A percentile compares a stretch with the other conserved stretches of the same genome.
These are phyloP conservation scores for Caloenas nicobarica DNA, from an alignment of 2,113 vertebrate species.

Conservation along the genomic window DNA sequence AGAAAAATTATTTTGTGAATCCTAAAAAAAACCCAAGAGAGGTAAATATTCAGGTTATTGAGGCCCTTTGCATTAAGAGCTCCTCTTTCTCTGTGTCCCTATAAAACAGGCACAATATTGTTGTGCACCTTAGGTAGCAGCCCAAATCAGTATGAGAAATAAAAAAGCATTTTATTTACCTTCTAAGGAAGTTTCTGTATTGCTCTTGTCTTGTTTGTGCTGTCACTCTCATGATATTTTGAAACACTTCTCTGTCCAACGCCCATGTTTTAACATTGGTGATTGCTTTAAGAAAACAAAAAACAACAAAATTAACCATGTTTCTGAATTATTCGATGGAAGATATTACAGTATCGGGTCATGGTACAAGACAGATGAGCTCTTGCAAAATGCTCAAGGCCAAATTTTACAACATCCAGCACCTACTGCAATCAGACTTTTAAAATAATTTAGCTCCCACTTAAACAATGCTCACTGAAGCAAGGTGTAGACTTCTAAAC, in stretches of 20 bases:
- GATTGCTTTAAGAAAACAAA: conserved; percentile 77
- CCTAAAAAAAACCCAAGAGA: background rate
- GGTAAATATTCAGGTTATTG: background rate
- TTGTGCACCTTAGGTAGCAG: background rate
- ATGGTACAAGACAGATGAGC: background rate
- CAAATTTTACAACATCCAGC: background rate
- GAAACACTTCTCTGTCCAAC: conserved; percentile 90
- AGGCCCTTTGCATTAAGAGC: background rate
- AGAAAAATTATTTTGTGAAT: background rate
- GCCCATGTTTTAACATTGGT: conserved; percentile 89
- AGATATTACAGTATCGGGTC: background rate
- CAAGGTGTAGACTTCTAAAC: background rate
- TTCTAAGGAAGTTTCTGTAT: conserved; percentile 89
- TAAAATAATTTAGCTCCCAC: background rate
- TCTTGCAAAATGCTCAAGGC: background rate
- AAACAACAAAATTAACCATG: background rate
- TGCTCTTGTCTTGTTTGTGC: conserved; percentile 88
- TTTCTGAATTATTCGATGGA: background rate
- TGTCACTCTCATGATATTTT: conserved; percentile 94
- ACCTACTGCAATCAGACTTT: background rate
- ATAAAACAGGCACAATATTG: background rate
- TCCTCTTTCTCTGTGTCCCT: background rate
- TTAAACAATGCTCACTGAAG: background rate
- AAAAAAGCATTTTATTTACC: conserved; percentile 70
- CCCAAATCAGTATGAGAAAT: background rate